Conservation (phyloP, 1,140 invertebrate genomes). For the Bradynema listronoti region DNA sequence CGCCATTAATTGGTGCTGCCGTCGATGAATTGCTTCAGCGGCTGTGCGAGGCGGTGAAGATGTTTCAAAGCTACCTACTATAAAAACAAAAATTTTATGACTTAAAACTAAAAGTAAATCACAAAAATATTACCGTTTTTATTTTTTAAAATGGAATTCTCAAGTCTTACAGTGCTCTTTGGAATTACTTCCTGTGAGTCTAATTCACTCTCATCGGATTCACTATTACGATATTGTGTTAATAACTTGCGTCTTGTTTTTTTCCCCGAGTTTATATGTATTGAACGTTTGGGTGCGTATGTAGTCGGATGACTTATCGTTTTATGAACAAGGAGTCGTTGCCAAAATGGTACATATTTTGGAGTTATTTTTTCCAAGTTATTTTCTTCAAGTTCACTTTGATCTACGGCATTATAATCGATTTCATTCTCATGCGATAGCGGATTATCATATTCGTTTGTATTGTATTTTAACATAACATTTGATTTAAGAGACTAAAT, state of each 20-base stretch:
- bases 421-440: slow-evolving; percentile 16
- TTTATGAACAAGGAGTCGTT: slow-evolving; percentile 38
- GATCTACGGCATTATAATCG: background rate
- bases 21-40: background rate
- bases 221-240: background rate
- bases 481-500: background rate
- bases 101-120: too few species aligned
- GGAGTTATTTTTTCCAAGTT: slow-evolving; percentile 33
- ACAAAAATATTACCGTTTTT: too few species aligned
- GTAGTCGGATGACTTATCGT: slow-evolving; percentile 14
- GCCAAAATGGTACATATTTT: slow-evolving; percentile 54
- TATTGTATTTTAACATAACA: background rate
- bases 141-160: too few species aligned
- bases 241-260: slow-evolving; percentile 9
- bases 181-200: background rate
- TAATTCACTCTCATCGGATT: background rate
- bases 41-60: background rate
- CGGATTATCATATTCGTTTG: background rate
- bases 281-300: slow-evolving; percentile 17
- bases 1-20: background rate
- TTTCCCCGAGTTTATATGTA: slow-evolving; percentile 8
- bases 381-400: background rate
- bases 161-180: background rate
- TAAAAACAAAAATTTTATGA: background rate
- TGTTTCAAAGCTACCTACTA: background rate